These are phyloP conservation scores for Latrodectus hesperus DNA, from an alignment of 2,888 invertebrate genomes.

Conservation along the genomic window DNA sequence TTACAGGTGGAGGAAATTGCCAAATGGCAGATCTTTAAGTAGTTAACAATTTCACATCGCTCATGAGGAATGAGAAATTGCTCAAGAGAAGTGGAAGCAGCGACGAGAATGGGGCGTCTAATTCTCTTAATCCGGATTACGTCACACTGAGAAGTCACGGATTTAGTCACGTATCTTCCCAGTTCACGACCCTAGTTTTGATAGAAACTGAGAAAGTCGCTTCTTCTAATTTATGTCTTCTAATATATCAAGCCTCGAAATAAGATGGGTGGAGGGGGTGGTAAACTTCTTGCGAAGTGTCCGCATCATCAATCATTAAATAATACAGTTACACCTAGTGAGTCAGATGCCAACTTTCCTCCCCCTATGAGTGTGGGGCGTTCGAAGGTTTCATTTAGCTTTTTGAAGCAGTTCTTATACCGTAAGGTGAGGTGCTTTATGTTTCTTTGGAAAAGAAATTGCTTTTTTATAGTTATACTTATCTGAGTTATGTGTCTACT, in stretches of 20 bases:
- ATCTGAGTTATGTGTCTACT: too few species aligned
- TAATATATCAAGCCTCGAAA: neutral
- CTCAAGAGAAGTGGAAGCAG: too few species aligned
- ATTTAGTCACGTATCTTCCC: constrained; percentile 4
- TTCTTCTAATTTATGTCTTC: neutral
- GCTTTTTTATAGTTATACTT: too few species aligned
- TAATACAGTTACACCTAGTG: constrained; percentile 32
- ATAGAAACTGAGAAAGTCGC: neutral
- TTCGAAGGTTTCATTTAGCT: too few species aligned
- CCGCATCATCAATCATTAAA: constrained; percentile 11
- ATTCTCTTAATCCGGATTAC: neutral
- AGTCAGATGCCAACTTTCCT: constrained; percentile 15
- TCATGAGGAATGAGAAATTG: too few species aligned
- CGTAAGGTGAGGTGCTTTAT: too few species aligned
- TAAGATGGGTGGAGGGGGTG: neutral
- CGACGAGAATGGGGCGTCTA: neutral
- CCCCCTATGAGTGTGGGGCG: neutral
- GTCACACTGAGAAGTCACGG: neutral
- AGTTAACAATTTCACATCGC: too few species aligned
- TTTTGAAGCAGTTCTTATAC: too few species aligned
- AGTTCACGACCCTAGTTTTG: neutral
- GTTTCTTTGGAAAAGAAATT: too few species aligned
- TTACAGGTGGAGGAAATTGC: too few species aligned
- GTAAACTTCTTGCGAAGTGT: neutral
- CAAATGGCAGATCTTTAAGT: too few species aligned